A percentile compares a stretch with the other conserved stretches of the same genome.
These are phyloP conservation scores for Chouioia cunea DNA, from an alignment of 2,888 invertebrate genomes.

Conservation along the genomic window DNA sequence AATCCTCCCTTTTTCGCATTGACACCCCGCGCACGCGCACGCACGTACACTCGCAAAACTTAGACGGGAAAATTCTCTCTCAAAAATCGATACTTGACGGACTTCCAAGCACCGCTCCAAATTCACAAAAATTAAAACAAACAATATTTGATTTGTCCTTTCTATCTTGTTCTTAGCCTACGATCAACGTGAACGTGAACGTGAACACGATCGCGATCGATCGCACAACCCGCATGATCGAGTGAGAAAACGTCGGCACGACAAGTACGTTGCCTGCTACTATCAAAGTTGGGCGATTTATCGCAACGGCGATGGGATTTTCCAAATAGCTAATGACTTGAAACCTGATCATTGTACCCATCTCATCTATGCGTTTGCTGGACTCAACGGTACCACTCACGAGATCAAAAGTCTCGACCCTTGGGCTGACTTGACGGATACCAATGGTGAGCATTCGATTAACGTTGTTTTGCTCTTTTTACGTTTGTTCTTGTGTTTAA, in stretches of 20 bases:
- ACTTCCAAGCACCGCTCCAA: too few species aligned
- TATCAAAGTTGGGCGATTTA: conserved; percentile 86
- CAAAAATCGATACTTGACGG: too few species aligned
- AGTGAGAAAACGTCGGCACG: conserved; percentile 71
- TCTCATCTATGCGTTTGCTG: conserved; percentile 85
- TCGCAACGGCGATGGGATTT: conserved; percentile 74
- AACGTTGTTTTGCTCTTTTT: not conserved
- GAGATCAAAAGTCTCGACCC: conserved; percentile 81
- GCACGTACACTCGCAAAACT: too few species aligned
- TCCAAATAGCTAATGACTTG: conserved; percentile 76
- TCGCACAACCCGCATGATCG: not conserved
- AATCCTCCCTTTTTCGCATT: too few species aligned
- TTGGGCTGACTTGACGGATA: conserved; percentile 82
- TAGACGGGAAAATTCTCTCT: too few species aligned
- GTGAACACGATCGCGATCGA: too few species aligned
- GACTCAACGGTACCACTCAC: conserved; percentile 76
- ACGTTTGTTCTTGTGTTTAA: conserved; percentile 2
- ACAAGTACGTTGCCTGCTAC: conserved; percentile 85
- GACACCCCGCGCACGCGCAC: too few species aligned
- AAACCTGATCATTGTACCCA: conserved; percentile 83
- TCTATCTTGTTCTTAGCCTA: not conserved
- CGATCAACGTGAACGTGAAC: too few species aligned
- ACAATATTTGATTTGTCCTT: not conserved
- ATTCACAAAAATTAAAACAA: not conserved
- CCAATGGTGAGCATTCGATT: conserved; percentile 76